Percentiles rank a stretch among this genome's conserved stretches.
These are phyloP conservation scores for Eulemur rufifrons DNA, from an alignment of 2,113 vertebrate species.

Conservation along the genomic window DNA sequence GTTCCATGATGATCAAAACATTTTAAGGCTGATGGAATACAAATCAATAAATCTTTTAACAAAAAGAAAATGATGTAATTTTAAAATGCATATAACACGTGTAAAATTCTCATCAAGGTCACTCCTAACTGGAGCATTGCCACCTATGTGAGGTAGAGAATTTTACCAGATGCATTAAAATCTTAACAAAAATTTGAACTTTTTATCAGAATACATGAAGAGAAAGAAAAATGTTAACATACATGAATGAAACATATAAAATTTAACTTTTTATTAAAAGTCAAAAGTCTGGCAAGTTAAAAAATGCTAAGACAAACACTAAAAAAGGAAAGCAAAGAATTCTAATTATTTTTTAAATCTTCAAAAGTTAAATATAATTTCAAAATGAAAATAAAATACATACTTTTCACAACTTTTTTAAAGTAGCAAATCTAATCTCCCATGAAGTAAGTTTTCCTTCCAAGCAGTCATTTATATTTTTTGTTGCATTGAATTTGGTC, in stretches of 20 bases:
- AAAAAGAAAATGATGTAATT: conserved; percentile 28
- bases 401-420: conserved; percentile 35
- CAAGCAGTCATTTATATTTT: conserved; percentile 54
- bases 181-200: not conserved
- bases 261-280: not conserved
- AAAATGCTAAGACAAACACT: not conserved
- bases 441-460: conserved; percentile 70
- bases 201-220: not conserved
- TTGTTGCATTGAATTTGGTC: not conserved
- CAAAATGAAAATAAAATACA: conserved; percentile 30
- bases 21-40: conserved; percentile 49
- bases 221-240: not conserved
- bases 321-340: conserved; percentile 4
- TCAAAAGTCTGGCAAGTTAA: not conserved
- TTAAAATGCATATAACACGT: not conserved
- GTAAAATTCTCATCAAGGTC: not conserved
- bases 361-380: not conserved
- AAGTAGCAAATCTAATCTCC: conserved; percentile 67
- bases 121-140: not conserved
- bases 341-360: not conserved
- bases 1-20: conserved; percentile 15
- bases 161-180: not conserved
- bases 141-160: not conserved
- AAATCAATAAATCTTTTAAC: conserved; percentile 41
- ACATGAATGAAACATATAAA: not conserved